Conservation (phyloP, 2,888 invertebrate genomes). For the Heliconius charithonia region DNA sequence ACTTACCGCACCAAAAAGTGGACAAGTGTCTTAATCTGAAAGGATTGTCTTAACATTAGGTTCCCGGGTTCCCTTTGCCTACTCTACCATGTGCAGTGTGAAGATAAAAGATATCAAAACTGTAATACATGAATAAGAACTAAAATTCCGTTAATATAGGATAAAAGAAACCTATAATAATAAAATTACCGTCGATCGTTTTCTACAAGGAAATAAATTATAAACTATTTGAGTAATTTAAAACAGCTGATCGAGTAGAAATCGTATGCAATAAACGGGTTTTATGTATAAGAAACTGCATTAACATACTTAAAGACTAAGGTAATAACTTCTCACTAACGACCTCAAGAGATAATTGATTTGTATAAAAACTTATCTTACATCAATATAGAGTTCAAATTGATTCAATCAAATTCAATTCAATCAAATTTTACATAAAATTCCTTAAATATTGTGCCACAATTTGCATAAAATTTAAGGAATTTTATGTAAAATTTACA, state of each 20-base stretch:
- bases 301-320: constrained; percentile 10
- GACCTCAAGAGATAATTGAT: constrained; percentile 3
- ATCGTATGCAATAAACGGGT: constrained; percentile 28
- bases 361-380: neutral
- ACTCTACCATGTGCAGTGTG: too few species aligned
- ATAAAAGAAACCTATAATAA: neutral
- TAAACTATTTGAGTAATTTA: constrained; percentile 12
- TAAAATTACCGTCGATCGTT: neutral
- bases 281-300: constrained; percentile 18
- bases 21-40: too few species aligned
- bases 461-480: neutral
- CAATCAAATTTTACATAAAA: too few species aligned
- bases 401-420: too few species aligned
- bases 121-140: too few species aligned
- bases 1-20: too few species aligned
- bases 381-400: too few species aligned
- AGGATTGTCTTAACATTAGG: too few species aligned
- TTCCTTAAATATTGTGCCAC: too few species aligned
- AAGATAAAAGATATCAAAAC: too few species aligned
- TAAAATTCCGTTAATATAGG: neutral
- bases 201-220: constrained; percentile 2
- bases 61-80: too few species aligned
- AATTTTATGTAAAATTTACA: neutral
- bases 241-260: constrained; percentile 25
- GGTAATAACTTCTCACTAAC: constrained; percentile 12